Percentiles rank a stretch among this genome's conserved stretches.
These are phyloP conservation scores for human (Homo sapiens) DNA, from an alignment of 2,113 vertebrate genomes.

Conservation along the genomic window GRCh38 chr11:100886501-100887000, in stretches of 20 bases:
- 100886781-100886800: not conserved
- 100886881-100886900: not conserved
- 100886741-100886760: not conserved
- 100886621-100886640: not conserved
- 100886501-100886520: constrained; percentile 7
- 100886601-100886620: not conserved
- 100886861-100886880: constrained; percentile 5
- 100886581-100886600: not conserved
- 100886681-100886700: not conserved
- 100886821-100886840: not conserved
- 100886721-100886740: not conserved
- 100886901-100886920: not conserved
- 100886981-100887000: not conserved
- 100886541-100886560: not conserved
- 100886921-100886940: not conserved
- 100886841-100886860: not conserved
- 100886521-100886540: not conserved
- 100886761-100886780: not conserved
- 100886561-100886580: not conserved
- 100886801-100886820: not conserved
- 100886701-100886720: not conserved
- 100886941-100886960: too few relatives aligned
- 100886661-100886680: not conserved
- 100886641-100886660: not conserved
- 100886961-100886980: not conserved